Evolutionary conservation across 64 coral and sea anemone genomes (phyloP), one percentile per base, ranked within the genome.

Genomic region (Hydrozoanthus tunicans): DNA sequence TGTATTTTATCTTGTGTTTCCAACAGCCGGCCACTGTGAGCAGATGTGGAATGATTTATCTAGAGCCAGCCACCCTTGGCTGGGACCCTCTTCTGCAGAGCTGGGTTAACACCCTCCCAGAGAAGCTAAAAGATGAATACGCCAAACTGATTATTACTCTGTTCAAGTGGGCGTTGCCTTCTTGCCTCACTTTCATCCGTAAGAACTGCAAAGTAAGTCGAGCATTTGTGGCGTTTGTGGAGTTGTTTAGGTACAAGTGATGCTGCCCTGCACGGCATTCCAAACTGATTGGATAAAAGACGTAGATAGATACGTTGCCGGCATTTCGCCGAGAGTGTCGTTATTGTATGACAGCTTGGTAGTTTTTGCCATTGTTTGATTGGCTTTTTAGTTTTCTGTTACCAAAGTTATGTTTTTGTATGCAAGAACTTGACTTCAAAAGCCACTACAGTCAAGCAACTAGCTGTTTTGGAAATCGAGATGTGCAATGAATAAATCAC

Each of bases 1-100:
- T 88, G 9, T 77, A 57, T 55, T 77, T 15, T 27, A 58, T 23
- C 70, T 9, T 62, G 15, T 59, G 32, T 83, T 75, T 2, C 9
- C 63, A 8, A 56, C 75, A 98, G 96, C 96, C 96, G 64, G 96
- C 96, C 20, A 98, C 96, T 24, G 96, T 98, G 3, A 98, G 96
- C 79, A 94, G 96, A 5, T 98, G 96, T 85, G 96, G 96, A 62
- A 95, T 99, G 97, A 99, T 99, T 79, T 99, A 99, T 56, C 82
- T 99, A 25, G 97, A 99, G 85, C 97, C 97, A 8, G 78, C 94
- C 11, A 92, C 97, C 5, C 77, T 99, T 56, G 97, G 97, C 24
- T 99, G 97, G 92, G 92, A 96, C 14, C 97, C 97, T 60, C 73
- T 99, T 75, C 72, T 99, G 20, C 92, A 96, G 76, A 96, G 94